Evolutionary conservation across 1,140 invertebrate genomes (phyloP).

Genomic region (Plectrocnemia conspersa): DNA sequence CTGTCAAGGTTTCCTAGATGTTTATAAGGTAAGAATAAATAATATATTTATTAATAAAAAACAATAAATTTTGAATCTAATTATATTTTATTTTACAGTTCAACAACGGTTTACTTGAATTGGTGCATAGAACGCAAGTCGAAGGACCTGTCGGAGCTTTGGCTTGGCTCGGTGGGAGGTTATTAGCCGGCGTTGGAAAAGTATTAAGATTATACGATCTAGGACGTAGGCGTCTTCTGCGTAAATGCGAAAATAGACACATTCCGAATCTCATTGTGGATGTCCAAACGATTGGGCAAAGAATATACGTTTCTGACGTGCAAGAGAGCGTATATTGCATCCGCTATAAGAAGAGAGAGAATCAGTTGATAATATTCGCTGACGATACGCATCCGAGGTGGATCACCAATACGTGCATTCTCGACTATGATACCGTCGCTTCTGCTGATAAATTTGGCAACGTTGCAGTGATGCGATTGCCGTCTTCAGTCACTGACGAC

Average conservation of each 20-base stretch:
- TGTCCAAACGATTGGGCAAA: conserved; percentile 88
- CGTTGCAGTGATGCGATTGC: conserved; percentile 83
- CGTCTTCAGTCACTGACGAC: conserved; percentile 89
- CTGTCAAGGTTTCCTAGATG: conserved; percentile 78
- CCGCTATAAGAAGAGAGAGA: conserved; percentile 91
- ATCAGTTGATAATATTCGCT: conserved; percentile 96
- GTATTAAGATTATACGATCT: conserved; percentile 93
- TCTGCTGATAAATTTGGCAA: conserved; percentile 99
- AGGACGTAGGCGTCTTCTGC: conserved; percentile 92
- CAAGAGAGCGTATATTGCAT: conserved; percentile 97
- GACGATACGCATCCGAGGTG: conserved; percentile 95
- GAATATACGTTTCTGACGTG: conserved; percentile 92
- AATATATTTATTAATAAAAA: background rate
- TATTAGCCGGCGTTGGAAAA: conserved; percentile 88
- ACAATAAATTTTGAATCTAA: conserved; percentile 7
- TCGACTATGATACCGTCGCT: conserved; percentile 96
- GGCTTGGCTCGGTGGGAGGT: conserved; percentile 85
- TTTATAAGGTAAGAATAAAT: conserved; percentile 63
- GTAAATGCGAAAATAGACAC: conserved; percentile 99
- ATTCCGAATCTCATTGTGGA: conserved; percentile 92
- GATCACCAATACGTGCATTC: conserved; percentile 86
- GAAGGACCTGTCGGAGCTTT: conserved; percentile 91
- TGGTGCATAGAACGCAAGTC: conserved; percentile 90
- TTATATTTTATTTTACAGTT: conserved; percentile 21
- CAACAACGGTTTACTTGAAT: conserved; percentile 61